These are phyloP conservation scores for Ceratotherium simum DNA, from an alignment of 2,113 vertebrate genomes.

Conservation along the genomic window DNA sequence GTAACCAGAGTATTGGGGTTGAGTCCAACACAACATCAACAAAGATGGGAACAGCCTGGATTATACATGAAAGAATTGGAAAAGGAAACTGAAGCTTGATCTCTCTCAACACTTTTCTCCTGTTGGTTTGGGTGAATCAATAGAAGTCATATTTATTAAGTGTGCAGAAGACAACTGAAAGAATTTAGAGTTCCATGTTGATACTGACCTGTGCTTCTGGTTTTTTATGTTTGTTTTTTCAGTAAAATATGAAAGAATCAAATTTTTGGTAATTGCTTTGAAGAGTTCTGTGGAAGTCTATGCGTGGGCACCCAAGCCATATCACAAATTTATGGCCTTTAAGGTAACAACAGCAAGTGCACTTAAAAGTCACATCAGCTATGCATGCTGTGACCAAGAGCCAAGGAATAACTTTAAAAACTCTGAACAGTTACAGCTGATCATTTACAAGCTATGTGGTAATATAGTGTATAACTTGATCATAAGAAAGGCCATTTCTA, in stretches of 20 bases:
- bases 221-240: constrained; percentile 73
- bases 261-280: constrained; percentile 98
- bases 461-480: background rate
- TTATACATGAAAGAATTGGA: background rate
- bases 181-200: background rate
- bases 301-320: constrained; percentile 99
- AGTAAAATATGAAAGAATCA: constrained; percentile 99
- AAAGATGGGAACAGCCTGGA: background rate
- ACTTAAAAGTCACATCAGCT: background rate
- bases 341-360: constrained; percentile 89
- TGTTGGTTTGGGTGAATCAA: background rate
- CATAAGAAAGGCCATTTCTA: background rate
- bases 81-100: background rate
- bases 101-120: background rate
- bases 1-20: background rate
- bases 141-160: background rate
- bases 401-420: background rate
- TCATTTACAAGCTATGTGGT: background rate
- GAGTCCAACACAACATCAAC: background rate
- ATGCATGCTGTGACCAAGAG: background rate
- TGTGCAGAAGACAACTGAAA: background rate
- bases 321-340: constrained; percentile 99
- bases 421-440: background rate
- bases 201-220: constrained; percentile 65
- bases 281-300: constrained; percentile 99